A percentile compares a stretch with the other conserved stretches of the same genome.
Conservation (phyloP, 2,113 vertebrate genomes). For the Columbina picui region DNA sequence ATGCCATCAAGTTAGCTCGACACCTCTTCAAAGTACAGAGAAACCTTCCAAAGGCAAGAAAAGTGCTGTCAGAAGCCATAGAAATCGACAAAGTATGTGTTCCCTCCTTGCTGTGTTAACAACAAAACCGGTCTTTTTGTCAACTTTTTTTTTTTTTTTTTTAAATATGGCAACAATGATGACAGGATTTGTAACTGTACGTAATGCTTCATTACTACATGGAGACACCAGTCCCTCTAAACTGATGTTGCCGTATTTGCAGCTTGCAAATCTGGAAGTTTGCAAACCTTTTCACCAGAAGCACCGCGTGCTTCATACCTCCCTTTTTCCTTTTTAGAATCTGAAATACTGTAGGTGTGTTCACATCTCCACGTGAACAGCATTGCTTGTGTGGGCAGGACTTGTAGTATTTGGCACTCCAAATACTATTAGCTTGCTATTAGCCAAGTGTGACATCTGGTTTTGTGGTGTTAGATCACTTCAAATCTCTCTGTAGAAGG, state of each 20-base stretch:
- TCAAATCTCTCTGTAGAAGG: not conserved
- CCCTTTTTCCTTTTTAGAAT: not conserved
- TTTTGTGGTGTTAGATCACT: not conserved
- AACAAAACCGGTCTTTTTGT: not conserved
- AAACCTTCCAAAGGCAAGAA: constrained; percentile 89
- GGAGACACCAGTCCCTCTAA: constrained; percentile 87
- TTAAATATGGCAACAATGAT: constrained; percentile 74
- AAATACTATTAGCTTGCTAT: accelerated
- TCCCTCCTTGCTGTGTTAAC: not conserved
- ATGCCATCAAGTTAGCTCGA: constrained; percentile 91
- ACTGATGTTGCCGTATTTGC: constrained; percentile 76
- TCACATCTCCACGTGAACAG: not conserved
- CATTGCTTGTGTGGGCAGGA: accelerated
- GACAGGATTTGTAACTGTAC: constrained; percentile 64
- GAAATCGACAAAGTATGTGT: constrained; percentile 91
- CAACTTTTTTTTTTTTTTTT: not conserved
- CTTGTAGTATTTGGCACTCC: not conserved
- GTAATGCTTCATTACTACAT: constrained; percentile 59
- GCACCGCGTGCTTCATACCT: not conserved
- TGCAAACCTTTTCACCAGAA: not conserved
- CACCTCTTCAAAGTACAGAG: constrained; percentile 93
- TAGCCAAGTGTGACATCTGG: accelerated
- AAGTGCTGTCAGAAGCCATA: constrained; percentile 92
- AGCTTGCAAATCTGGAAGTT: not conserved
- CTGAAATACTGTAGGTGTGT: accelerated